Evolutionary conservation across 2,113 vertebrate species (phyloP), one percentile per base, ranked within the genome.

Genomic region (Melanerpes formicivorus): DNA sequence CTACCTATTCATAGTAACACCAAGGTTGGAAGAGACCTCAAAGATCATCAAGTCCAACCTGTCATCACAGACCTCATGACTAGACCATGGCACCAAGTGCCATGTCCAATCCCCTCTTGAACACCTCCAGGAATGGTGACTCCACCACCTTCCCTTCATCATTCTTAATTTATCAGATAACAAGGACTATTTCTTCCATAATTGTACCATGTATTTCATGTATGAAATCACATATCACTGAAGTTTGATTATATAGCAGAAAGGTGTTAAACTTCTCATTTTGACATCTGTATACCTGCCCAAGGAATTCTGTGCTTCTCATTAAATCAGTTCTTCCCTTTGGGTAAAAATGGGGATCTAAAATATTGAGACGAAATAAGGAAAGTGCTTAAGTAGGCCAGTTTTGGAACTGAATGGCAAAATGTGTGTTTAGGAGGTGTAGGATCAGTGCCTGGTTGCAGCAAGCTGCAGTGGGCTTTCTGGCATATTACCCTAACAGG

Each of bases 291-390:
- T 11, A 10, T 9, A n/a, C 34, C 15, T 46, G n/a, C 6, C 14
- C 62, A 26, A 58, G 16, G 29, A 70, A 10, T 34, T 8, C 3
- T 9, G 4, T 21, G 21, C 2, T 0, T 34, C n/a, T 16, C 19
- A 27, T 9, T 26, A 34, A 2, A 66, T 1, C 6, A 44, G 22
- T 54, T 63, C 6, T 46, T 59, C 26, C 72, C 17, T 76, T 32
- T 15, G 19, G 2, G 8, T 37, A 85, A 82, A 87, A 87, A 78
- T 0, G 2, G n/a, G 14, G 2, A 42, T 29, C 18, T 60, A 54
- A 75, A 78, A 54, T 19, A 59, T 6, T 13, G 48, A 72, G 14
- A 40, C 10, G 42, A 62, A 82, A 62, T 6, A 30, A 56, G 14
- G 71, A 82, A 73, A 4, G 26, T 59, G 6, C 4, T 63, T 50